Conservation (phyloP, 2,797 vertebrate genomes). For the Bucorvus abyssinicus region DNA sequence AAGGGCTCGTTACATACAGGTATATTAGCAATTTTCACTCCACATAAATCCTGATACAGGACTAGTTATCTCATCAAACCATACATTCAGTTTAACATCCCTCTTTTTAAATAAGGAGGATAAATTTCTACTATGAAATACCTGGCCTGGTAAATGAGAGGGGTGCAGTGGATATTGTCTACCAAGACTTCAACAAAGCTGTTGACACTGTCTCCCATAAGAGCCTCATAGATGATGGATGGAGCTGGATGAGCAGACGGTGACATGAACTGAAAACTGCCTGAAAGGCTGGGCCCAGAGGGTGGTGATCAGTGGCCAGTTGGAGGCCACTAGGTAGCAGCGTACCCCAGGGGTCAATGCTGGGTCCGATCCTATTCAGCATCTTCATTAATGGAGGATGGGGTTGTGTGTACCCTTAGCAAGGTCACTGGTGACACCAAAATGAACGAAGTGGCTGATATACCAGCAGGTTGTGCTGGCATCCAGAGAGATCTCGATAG, state of each 20-base stretch:
- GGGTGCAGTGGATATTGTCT: not conserved
- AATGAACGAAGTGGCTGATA: not conserved
- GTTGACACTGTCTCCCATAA: not conserved
- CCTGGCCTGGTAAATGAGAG: not conserved
- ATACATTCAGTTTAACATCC: not conserved
- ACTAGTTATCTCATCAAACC: not conserved
- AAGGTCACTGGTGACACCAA: not conserved
- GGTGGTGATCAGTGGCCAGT: not conserved
- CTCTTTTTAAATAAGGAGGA: not conserved
- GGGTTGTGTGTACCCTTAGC: not conserved
- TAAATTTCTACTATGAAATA: not conserved
- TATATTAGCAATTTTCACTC: not conserved
- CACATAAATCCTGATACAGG: not conserved
- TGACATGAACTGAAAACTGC: not conserved
- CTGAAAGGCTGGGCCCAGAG: not conserved
- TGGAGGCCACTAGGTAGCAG: not conserved
- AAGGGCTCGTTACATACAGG: not conserved
- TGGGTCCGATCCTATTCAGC: not conserved
- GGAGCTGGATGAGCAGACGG: not conserved
- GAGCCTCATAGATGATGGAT: not conserved
- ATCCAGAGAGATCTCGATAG: not conserved
- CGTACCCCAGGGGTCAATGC: not conserved
- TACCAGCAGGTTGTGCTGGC: accelerated
- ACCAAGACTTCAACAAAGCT: not conserved
- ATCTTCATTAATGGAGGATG: not conserved